These are phyloP conservation scores for Diplazon laetatorius DNA, from an alignment of 2,888 invertebrate species.

Conservation along the genomic window DNA sequence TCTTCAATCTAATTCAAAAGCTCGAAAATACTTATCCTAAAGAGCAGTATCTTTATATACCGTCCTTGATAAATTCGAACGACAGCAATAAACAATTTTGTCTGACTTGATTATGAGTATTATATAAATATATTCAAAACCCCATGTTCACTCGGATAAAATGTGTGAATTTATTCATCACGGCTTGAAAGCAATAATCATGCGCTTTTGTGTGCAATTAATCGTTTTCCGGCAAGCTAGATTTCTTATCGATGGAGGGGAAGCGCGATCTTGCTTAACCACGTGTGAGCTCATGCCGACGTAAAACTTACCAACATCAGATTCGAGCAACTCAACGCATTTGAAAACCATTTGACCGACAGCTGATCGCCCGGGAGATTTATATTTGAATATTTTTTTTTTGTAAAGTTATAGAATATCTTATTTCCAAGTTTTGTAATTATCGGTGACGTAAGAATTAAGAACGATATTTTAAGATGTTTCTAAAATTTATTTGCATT, in stretches of 20 bases:
- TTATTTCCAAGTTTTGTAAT: too few species aligned
- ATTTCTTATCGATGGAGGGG: neutral
- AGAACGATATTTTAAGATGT: too few species aligned
- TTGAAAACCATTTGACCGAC: neutral
- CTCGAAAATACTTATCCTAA: neutral
- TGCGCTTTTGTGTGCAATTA: too few species aligned
- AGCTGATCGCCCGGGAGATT: neutral
- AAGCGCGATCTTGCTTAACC: conserved; percentile 26
- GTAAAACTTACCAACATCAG: conserved; percentile 19
- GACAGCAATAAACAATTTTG: neutral
- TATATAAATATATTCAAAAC: too few species aligned
- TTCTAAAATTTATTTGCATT: too few species aligned
- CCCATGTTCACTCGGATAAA: too few species aligned
- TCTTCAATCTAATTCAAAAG: neutral
- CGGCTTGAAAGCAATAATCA: too few species aligned
- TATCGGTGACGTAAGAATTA: too few species aligned
- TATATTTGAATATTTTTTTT: neutral
- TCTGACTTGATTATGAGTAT: too few species aligned
- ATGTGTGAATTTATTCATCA: too few species aligned
- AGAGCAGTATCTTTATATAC: too few species aligned
- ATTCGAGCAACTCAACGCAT: neutral
- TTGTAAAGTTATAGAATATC: too few species aligned
- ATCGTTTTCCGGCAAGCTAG: conserved; percentile 30
- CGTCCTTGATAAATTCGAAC: neutral
- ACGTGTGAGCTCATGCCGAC: conserved; percentile 30